These are phyloP conservation scores for Diadegma fenestrale DNA, from an alignment of 2,888 invertebrate species.

Conservation along the genomic window DNA sequence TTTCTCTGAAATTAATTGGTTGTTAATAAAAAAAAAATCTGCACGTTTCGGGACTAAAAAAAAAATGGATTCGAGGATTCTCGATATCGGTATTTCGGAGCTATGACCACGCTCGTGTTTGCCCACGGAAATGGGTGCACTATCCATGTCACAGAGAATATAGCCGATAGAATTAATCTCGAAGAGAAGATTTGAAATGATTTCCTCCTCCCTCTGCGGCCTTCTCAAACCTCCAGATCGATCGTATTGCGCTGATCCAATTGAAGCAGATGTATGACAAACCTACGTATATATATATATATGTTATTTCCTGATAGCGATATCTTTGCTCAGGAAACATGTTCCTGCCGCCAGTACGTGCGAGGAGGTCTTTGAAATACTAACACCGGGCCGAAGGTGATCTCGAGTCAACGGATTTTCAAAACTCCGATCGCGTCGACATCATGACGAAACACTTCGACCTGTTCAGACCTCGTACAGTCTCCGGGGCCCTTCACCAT, in stretches of 20 bases:
- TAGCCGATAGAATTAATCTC: background rate
- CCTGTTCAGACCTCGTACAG: slow-evolving; percentile 68
- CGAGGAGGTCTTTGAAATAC: slow-evolving; percentile 75
- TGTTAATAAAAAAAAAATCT: too few species aligned
- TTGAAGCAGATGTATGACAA: slow-evolving; percentile 40
- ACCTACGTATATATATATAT: slow-evolving; percentile 14
- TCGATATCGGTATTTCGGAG: background rate
- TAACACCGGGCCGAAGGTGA: slow-evolving; percentile 44
- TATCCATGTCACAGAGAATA: background rate
- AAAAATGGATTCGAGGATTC: background rate
- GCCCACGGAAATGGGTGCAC: background rate
- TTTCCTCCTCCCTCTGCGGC: background rate
- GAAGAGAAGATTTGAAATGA: background rate
- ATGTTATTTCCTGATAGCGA: slow-evolving; percentile 56
- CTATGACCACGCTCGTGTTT: background rate
- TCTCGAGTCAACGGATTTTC: slow-evolving; percentile 56
- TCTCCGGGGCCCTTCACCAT: slow-evolving; percentile 49
- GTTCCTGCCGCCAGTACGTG: slow-evolving; percentile 78
- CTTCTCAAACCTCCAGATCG: background rate
- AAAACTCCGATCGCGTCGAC: slow-evolving; percentile 64
- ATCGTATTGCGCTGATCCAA: slow-evolving; percentile 19
- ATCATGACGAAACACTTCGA: slow-evolving; percentile 74
- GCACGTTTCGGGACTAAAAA: too few species aligned
- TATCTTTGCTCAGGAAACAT: slow-evolving; percentile 76
- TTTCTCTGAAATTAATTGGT: too few species aligned